These are phyloP conservation scores for Cepaea nemoralis DNA, from an alignment of 1,140 invertebrate genomes.

Conservation along the genomic window DNA sequence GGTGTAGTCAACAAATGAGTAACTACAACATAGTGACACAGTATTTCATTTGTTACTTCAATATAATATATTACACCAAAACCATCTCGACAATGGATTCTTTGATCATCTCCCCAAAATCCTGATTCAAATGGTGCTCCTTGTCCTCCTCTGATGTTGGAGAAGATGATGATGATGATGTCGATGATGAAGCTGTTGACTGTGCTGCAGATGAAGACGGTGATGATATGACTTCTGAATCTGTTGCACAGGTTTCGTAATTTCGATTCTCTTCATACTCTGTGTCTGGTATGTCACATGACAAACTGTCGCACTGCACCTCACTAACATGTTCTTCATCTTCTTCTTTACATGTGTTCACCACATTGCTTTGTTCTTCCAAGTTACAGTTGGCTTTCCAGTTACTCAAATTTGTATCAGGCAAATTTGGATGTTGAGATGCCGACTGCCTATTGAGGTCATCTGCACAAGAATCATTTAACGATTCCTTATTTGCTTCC, in stretches of 20 bases:
- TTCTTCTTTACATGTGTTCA: neutral
- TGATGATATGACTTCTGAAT: neutral
- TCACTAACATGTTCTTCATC: neutral
- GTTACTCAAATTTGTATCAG: neutral
- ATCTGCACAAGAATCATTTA: neutral
- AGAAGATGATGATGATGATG: conserved; percentile 15
- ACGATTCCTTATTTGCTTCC: neutral
- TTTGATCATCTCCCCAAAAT: conserved; percentile 27
- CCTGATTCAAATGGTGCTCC: neutral
- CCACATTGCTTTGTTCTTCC: neutral
- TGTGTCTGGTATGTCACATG: neutral
- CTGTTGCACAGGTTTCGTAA: neutral
- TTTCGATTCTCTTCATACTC: neutral
- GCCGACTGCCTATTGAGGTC: neutral
- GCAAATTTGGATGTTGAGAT: neutral
- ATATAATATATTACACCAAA: neutral
- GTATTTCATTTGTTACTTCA: too few relatives aligned
- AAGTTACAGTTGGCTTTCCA: neutral
- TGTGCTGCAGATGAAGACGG: neutral
- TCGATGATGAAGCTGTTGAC: neutral
- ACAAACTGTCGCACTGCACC: neutral
- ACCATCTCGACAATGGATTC: conserved; percentile 27
- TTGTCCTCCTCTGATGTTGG: conserved; percentile 23
- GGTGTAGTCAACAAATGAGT: too few relatives aligned
- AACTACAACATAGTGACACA: too few relatives aligned